Evolutionary conservation across 2,888 invertebrate genomes (phyloP).

Genomic region (Meta bourneti): DNA sequence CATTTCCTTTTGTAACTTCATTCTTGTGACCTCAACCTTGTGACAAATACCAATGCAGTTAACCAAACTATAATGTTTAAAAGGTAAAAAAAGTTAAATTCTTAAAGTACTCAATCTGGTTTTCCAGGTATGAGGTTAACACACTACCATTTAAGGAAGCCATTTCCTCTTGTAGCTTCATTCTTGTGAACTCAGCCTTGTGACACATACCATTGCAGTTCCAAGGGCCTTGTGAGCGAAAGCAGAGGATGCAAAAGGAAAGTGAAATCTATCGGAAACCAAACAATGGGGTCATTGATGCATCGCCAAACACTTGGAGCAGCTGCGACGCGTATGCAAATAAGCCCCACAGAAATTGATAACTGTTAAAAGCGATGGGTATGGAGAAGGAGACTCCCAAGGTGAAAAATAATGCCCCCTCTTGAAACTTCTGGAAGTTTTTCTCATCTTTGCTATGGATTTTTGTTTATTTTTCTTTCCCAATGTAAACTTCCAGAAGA

Average conservation of each 20-base stretch:
- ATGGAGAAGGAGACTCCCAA: not conserved
- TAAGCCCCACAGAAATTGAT: conserved; percentile 35
- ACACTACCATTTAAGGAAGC: too few relatives aligned
- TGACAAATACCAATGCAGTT: conserved; percentile 19
- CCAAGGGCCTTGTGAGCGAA: not conserved
- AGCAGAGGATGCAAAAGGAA: not conserved
- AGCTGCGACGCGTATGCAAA: conserved; percentile 61
- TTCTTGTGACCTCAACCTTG: too few relatives aligned
- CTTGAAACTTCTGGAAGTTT: not conserved
- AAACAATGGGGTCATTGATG: conserved; percentile 61
- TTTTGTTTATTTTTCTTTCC: not conserved
- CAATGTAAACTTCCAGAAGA: not conserved
- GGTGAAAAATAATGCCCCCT: not conserved
- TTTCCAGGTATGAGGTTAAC: too few relatives aligned
- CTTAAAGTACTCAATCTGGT: too few relatives aligned
- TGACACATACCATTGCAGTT: conserved; percentile 18
- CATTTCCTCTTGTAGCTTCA: too few relatives aligned
- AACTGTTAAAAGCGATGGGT: conserved; percentile 8
- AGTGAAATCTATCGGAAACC: conserved; percentile 70
- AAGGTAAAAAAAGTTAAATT: too few relatives aligned
- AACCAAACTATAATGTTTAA: too few relatives aligned
- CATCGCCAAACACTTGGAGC: conserved; percentile 47
- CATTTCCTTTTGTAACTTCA: too few relatives aligned
- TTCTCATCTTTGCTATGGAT: not conserved
- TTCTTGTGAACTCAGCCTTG: too few relatives aligned